Evolutionary conservation across 2,888 invertebrate species (phyloP).

Genomic region (Andrena minutula): DNA sequence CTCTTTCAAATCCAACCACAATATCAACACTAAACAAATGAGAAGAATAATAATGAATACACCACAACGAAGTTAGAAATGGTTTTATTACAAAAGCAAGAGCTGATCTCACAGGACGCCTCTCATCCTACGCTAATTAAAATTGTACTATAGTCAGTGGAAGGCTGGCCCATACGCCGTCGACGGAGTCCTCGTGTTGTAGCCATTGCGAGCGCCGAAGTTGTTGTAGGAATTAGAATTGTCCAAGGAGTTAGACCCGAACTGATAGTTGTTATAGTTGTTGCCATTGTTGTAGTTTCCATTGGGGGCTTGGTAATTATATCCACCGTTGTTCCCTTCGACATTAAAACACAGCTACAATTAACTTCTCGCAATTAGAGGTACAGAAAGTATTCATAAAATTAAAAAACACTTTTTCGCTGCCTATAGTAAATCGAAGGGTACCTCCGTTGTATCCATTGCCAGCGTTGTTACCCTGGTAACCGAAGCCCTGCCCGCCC

Average conservation of each 20-base stretch:
- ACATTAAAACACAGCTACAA: background rate
- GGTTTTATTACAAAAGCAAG: slow-evolving; percentile 59
- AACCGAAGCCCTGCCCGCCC: slow-evolving; percentile 66
- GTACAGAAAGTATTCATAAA: too few relatives aligned
- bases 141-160: slow-evolving; percentile 65
- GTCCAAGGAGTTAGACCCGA: slow-evolving; percentile 77
- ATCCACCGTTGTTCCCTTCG: slow-evolving; percentile 74
- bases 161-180: slow-evolving; percentile 82
- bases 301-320: slow-evolving; percentile 72
- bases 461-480: slow-evolving; percentile 67
- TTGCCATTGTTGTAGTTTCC: slow-evolving; percentile 71
- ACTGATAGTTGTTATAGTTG: slow-evolving; percentile 75
- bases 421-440: background rate
- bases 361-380: background rate
- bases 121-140: slow-evolving; percentile 37
- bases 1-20: too few relatives aligned
- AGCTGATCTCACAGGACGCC: slow-evolving; percentile 41
- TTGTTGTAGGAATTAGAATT: slow-evolving; percentile 74
- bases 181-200: slow-evolving; percentile 73
- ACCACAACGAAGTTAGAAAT: slow-evolving; percentile 16
- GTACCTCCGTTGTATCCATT: slow-evolving; percentile 68
- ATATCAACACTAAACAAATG: too few relatives aligned
- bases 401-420: too few relatives aligned
- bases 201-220: slow-evolving; percentile 74
- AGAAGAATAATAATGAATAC: background rate